A percentile compares a stretch with the other conserved stretches of the same genome.
Conservation (phyloP, 2,113 vertebrate genomes). For the Cyprinodon variegatus region DNA sequence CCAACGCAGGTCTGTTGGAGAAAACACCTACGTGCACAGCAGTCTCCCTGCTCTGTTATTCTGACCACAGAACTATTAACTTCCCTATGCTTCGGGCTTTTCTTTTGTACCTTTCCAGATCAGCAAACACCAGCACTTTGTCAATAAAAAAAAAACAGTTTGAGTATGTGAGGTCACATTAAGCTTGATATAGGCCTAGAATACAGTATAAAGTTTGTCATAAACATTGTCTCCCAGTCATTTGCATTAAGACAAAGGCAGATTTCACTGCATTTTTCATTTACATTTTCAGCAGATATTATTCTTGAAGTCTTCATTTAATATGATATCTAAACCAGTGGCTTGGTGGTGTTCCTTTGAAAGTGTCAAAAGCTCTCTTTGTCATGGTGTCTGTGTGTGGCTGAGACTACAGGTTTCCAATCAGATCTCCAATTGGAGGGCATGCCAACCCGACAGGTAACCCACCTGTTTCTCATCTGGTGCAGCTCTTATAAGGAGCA, state of each 20-base stretch:
- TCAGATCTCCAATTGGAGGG: too few species aligned
- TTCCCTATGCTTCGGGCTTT: neutral
- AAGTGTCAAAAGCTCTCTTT: too few species aligned
- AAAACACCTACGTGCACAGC: neutral
- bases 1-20: neutral
- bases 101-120: slow-evolving; percentile 1
- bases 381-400: too few species aligned
- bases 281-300: too few species aligned
- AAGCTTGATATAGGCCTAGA: neutral
- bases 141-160: neutral
- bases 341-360: too few species aligned
- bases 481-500: too few species aligned
- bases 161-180: neutral
- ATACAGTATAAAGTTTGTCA: neutral
- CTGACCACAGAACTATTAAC: neutral
- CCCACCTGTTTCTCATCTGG: too few species aligned
- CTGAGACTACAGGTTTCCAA: too few species aligned
- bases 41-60: slow-evolving; percentile 5
- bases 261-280: neutral
- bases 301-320: too few species aligned
- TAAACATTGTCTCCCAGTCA: neutral
- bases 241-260: too few species aligned
- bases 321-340: too few species aligned
- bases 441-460: too few species aligned
- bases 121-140: neutral